Evolutionary conservation across 2,113 vertebrate species (phyloP), one percentile per base, ranked within the genome.

Genomic region (Scolopax mira): DNA sequence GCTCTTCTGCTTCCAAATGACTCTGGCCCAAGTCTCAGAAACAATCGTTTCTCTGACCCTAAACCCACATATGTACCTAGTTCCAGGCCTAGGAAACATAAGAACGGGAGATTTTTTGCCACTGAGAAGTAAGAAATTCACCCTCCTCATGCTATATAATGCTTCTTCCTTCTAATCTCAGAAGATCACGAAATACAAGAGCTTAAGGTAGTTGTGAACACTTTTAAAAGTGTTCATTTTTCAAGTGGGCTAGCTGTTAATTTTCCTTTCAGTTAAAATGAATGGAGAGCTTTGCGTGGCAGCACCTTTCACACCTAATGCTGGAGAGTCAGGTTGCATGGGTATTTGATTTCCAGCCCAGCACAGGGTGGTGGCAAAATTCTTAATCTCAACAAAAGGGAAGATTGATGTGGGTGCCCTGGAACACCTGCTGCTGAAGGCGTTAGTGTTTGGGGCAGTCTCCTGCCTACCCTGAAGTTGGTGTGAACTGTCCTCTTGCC

Each of bases 331-430:
- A 73, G 41, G 31, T 96, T 94, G 77, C 94, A 66, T 3, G 54
- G 48, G 6, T 27, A 48, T 58, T 85, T 82, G 86, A 77, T 71
- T 93, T 72, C 33, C 62, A 85, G 90, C 90, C 82, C 82, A 90
- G 88, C 46, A 42, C 52, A 79, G 51, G 86, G 92, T 89, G 85
- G 93, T 89, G 95, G 85, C 80, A 96, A 90, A 96, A 96, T 52
- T 89, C 37, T 72, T 61, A 92, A 89, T 87, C 77, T 85, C 84
- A 89, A 86, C 78, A 79, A 90, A 97, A 91, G 13, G 46, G 66
- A 96, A 97, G 94, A 96, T 94, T 96, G 66, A 96, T 96, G 86
- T 93, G 83, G 83, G 17, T 48, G 72, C n/a, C 66, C 73, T 61
- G 73, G 70, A 85, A 89, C 94, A 95, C 78, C 77, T 96, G 96